Percentiles rank a stretch among this genome's conserved stretches.
phyloP scores from a whole-genome alignment of 2,797 vertebrate species.

The Tangara arthus region DNA sequence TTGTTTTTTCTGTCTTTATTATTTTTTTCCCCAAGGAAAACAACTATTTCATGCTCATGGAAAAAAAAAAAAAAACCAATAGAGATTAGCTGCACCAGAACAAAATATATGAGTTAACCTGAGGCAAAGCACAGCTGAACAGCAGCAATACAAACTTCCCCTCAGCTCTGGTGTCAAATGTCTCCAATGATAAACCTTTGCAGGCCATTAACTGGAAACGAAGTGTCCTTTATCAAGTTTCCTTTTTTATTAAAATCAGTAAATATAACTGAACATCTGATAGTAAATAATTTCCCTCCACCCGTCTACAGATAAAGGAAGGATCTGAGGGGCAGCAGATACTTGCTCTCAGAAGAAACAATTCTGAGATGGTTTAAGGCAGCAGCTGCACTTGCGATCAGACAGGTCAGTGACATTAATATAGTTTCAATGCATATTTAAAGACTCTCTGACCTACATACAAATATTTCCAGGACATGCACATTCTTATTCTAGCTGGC shows the following conservation, averaged over 20 bases:
- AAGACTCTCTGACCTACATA: neutral
- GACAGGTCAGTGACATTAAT: slow-evolving; percentile 38
- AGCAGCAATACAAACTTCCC: neutral
- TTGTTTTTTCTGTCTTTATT: neutral
- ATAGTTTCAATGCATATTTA: slow-evolving; percentile 42
- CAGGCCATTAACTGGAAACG: neutral
- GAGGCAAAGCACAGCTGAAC: neutral
- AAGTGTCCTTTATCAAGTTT: neutral
- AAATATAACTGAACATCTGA: neutral
- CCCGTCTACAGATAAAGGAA: neutral
- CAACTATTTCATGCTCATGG: slow-evolving; percentile 4
- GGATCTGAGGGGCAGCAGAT: neutral
- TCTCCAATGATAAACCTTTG: neutral
- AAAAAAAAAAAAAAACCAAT: neutral
- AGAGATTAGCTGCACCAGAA: neutral
- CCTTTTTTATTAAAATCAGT: neutral
- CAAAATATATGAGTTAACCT: neutral
- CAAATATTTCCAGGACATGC: neutral
- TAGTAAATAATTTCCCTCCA: neutral
- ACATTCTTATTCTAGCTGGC: neutral
- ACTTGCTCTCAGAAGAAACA: neutral
- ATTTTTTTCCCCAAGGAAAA: slow-evolving; percentile 1
- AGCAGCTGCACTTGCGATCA: slow-evolving; percentile 11
- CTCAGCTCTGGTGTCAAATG: neutral
- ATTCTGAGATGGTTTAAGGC: neutral